These are phyloP conservation scores for Harmothoe impar DNA, from an alignment of 2,888 invertebrate species.

Conservation along the genomic window DNA sequence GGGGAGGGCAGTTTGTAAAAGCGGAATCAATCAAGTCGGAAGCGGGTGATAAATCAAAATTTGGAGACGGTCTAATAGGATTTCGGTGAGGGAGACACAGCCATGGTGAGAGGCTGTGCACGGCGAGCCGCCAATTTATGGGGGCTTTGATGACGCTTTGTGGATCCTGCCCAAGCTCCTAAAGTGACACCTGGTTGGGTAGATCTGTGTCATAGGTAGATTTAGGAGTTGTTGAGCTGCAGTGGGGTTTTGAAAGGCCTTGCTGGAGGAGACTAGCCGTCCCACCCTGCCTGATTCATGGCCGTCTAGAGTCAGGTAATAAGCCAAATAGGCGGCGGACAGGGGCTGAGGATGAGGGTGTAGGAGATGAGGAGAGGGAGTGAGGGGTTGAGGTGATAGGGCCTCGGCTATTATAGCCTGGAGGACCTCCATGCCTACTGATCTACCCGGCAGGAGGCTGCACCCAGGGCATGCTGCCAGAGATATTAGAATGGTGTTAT, in stretches of 20 bases:
- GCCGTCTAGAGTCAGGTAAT: constrained; percentile 36
- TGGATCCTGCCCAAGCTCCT: constrained; percentile 3
- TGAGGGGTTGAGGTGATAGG: constrained; percentile 22
- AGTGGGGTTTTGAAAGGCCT: constrained; percentile 42
- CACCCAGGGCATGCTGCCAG: not conserved
- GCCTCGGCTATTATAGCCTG: constrained; percentile 28
- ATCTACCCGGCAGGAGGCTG: constrained; percentile 4
- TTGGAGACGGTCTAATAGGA: constrained; percentile 58
- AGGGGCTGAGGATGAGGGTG: not conserved
- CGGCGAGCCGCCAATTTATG: constrained; percentile 50
- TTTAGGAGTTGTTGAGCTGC: not conserved
- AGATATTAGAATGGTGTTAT: constrained; percentile 7
- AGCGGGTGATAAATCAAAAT: constrained; percentile 57
- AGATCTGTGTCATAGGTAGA: not conserved
- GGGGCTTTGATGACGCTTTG: constrained; percentile 53
- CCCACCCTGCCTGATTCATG: constrained; percentile 30
- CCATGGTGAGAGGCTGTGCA: constrained; percentile 13
- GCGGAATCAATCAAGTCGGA: constrained; percentile 40
- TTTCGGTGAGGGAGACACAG: constrained; percentile 45
- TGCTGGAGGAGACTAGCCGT: constrained; percentile 31
- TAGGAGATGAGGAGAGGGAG: not conserved
- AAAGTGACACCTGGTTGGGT: not conserved
- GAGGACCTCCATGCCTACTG: constrained; percentile 43
- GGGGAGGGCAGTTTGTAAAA: constrained; percentile 48
- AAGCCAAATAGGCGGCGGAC: constrained; percentile 48